Evolutionary conservation across 2,797 vertebrate genomes (phyloP), one percentile per base, ranked within the genome.

Genomic region (Neostethus bicornis): DNA sequence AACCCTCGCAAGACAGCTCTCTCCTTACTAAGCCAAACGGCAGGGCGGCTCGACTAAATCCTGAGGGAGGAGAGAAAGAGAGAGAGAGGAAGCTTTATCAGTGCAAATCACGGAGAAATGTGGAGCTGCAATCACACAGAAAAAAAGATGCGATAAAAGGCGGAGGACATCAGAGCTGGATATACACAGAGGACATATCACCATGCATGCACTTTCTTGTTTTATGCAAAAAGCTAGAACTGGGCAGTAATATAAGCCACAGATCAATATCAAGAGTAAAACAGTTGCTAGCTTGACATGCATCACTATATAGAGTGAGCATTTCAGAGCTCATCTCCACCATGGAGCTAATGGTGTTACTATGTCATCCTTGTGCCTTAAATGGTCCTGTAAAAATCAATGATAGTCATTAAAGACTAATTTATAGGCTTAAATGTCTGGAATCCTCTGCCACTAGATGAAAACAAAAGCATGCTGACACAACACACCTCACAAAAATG

Each of bases 1-100:
- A 99, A 80, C 97, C 96, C 88, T 99, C 97, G 5, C 97, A 99
- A 63, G 97, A 98, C 58, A 99, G 92, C 90, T 99, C 97, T 86
- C 97, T 90, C 76, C 97, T 91, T 34, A 99, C 97, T 83, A 99
- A 90, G 62, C 97, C 97, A 52, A 98, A 98, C 0, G 97, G 96
- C 80, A 99, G 89, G 0, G 96, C 96, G 58, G 96, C 96, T 85
- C 97, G 92, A 84, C 95, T 98, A 84, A 98, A 99, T 80, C 95
- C 97, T 99, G 69, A 5, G 60, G 66, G 72, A 50, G 51, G 35
- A 20, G 26, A 24, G 23, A 61, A 52, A 47, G 54, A 49, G 12
- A 32, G 12, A 32, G 31, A 70, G 37, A 75, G 35, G 58, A 42
- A 61, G 54, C 53, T 69, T 60, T 61, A 51, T 89, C 71, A 87